phyloP scores from a whole-genome alignment of 2,797 vertebrate species.

The Apodemus agrarius region DNA sequence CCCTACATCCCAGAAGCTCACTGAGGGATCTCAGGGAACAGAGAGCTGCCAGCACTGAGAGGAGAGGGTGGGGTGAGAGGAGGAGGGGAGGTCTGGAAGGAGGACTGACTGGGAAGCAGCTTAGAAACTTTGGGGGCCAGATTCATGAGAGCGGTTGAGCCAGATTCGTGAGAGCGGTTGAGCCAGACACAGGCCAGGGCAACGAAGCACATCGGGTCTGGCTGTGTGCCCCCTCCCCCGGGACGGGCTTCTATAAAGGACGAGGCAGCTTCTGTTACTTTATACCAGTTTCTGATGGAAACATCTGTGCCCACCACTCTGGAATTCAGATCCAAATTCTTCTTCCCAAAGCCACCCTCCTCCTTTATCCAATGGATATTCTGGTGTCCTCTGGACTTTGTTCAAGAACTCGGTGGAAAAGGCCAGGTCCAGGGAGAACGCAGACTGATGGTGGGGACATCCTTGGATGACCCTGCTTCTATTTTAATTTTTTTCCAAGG shows the following conservation, averaged over 20 bases:
- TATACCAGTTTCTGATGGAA: conserved; percentile 5
- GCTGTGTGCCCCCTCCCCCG: neutral
- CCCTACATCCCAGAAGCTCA: neutral
- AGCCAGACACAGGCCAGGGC: neutral
- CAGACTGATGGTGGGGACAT: neutral
- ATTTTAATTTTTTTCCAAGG: neutral
- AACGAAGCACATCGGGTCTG: neutral
- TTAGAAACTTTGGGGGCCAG: neutral
- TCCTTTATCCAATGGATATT: neutral
- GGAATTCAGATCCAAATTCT: neutral
- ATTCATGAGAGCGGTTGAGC: neutral
- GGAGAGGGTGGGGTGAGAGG: neutral
- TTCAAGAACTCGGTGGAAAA: conserved; percentile 51
- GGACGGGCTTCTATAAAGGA: neutral
- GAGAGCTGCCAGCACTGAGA: neutral
- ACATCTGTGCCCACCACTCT: neutral
- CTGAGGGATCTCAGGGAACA: neutral
- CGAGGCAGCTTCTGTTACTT: neutral
- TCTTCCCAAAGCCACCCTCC: neutral
- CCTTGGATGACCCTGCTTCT: neutral
- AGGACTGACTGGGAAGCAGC: neutral
- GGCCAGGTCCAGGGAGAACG: neutral
- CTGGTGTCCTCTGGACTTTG: conserved; percentile 34
- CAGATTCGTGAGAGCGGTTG: neutral
- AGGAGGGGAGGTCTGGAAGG: neutral